Conservation (phyloP, 2,888 invertebrate species). For the Drosophila kanekoi region DNA sequence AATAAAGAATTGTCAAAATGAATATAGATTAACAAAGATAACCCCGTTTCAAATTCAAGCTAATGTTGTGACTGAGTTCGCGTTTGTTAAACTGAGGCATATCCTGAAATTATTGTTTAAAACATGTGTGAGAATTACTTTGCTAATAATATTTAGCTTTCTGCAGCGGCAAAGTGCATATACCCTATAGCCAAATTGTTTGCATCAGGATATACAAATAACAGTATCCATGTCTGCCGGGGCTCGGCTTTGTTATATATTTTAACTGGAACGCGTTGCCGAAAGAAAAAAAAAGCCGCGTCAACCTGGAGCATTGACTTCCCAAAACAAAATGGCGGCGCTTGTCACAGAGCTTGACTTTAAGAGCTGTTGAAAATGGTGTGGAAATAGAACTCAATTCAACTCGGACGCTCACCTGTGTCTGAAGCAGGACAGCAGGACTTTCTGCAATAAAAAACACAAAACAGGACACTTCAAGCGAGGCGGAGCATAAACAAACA, state of each 20-base stretch:
- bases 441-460: constrained; percentile 7
- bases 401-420: constrained; percentile 38
- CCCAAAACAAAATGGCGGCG: constrained; percentile 64
- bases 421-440: constrained; percentile 11
- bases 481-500: constrained; percentile 49
- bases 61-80: too few species aligned
- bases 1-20: too few species aligned
- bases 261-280: constrained; percentile 59
- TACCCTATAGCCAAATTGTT: not conserved
- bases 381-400: constrained; percentile 36
- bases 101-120: too few species aligned
- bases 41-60: too few species aligned
- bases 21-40: too few species aligned
- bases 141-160: not conserved
- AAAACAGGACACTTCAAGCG: constrained; percentile 43
- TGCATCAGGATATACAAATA: constrained; percentile 2
- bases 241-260: constrained; percentile 25
- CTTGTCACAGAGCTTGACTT: constrained; percentile 56
- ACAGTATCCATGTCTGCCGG: constrained; percentile 39
- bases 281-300: constrained; percentile 48
- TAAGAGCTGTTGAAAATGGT: constrained; percentile 49
- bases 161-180: not conserved
- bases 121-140: not conserved
- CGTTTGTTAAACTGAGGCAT: too few species aligned
- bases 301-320: constrained; percentile 65